phyloP scores from a whole-genome alignment of 2,888 invertebrate species.

The Dasypolia templi region DNA sequence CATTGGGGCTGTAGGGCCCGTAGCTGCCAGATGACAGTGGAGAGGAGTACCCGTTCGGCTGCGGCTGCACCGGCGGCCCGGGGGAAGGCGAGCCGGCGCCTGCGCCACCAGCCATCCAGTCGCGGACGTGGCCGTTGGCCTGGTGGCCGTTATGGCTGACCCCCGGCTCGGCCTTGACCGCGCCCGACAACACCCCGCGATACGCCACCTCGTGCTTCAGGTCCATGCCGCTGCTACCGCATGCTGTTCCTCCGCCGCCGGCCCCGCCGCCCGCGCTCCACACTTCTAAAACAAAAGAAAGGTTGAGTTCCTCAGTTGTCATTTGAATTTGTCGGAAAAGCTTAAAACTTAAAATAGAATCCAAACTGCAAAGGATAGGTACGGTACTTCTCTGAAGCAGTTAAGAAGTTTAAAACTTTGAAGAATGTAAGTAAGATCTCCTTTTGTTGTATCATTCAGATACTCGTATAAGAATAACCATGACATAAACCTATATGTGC shows the following conservation, averaged over 20 bases:
- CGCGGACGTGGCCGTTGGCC: constrained; percentile 87
- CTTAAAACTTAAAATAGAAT: background rate
- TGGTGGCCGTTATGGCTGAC: constrained; percentile 89
- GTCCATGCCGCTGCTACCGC: constrained; percentile 91
- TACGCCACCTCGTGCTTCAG: constrained; percentile 92
- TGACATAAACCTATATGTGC: background rate
- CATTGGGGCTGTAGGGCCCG: constrained; percentile 97
- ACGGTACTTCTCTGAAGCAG: too few species aligned
- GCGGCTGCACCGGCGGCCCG: constrained; percentile 91
- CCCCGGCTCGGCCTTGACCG: constrained; percentile 88
- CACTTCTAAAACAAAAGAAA: constrained; percentile 81
- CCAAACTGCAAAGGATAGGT: background rate
- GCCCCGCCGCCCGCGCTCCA: constrained; percentile 89
- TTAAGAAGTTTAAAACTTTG: too few species aligned
- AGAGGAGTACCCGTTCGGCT: constrained; percentile 94
- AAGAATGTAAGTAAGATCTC: background rate
- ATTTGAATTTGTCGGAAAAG: background rate
- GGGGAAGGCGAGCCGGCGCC: constrained; percentile 92
- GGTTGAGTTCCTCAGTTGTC: background rate
- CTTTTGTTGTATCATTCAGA: background rate
- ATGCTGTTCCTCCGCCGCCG: constrained; percentile 88
- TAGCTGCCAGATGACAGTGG: constrained; percentile 97
- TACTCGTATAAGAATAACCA: background rate
- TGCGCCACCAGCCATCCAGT: constrained; percentile 89
- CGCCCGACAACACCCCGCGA: constrained; percentile 88